Base-by-base conservation (phyloP, 2,888 invertebrate species). In the Lasioglossum zephyrum region DNA sequence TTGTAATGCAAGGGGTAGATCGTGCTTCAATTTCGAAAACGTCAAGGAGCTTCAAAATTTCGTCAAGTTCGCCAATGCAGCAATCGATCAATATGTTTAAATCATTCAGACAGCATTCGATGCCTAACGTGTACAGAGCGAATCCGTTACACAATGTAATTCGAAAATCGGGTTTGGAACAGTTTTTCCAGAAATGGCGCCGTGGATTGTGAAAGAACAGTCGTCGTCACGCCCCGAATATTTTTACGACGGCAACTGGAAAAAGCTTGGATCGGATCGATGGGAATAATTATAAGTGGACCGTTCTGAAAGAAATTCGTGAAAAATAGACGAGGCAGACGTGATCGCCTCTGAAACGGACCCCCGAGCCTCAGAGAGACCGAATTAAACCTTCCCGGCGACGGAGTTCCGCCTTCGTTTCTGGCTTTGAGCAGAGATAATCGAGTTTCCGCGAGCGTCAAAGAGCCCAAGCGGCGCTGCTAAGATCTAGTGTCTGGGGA, bases 221-320 rank as follows among this genome's bases (percentile, higher is more conserved):
- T n/a, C 53, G 53, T 9, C 3, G 39, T 73, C 2, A 11, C 36
- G 13, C 18, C 39, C 70, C 18, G 36, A 70, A 72, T 60, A 84
- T 60, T 84, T 77, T 77, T 74, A 41, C 60, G 1, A 1, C 81
- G 5, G 4, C 73, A 63, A 53, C n/a, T 41, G 26, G 31, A 77
- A 84, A 63, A 73, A 84, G 53, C 53, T 63, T 47, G 22, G 66
- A 47, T 84, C 82, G 16, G 66, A 47, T 84, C 83, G 77, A 84
- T 82, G n/a, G 73, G 60, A 66, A 66, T 73, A 84, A 82, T 84
- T 82, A 80, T 82, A 82, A 77, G 47, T 44, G 76, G 9, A n/a
- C 22, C 72, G 77, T 73, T 53, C 63, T 22, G 84, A 63, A 66
- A 63, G 44, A 72, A 47, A 73, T 72, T 75, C 53, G 36, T 57